phyloP scores from a whole-genome alignment of 2,113 vertebrate species.

The Ancistrus triradiatus region DNA sequence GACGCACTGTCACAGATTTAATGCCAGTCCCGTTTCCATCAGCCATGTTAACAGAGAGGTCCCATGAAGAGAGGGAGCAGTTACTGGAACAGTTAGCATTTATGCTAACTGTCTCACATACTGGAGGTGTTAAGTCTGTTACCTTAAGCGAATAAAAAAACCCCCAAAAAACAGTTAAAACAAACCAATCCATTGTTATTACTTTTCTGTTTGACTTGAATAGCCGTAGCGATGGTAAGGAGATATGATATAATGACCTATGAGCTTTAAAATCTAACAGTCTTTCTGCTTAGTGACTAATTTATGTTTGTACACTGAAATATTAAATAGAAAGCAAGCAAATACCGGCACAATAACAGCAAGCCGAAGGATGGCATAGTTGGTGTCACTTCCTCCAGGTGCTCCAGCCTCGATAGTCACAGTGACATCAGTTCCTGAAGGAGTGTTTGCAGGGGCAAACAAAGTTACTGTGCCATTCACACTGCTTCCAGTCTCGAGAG shows the following conservation, averaged over 20 bases:
- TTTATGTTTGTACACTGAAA: too few relatives aligned
- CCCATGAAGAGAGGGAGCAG: constrained; percentile 55
- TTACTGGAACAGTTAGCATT: constrained; percentile 26
- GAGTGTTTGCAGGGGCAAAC: constrained; percentile 35
- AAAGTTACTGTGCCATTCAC: constrained; percentile 49
- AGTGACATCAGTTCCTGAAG: constrained; percentile 60
- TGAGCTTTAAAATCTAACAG: too few relatives aligned
- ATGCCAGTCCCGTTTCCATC: constrained; percentile 63
- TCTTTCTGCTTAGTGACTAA: too few relatives aligned
- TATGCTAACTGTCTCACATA: constrained; percentile 45
- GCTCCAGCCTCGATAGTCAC: constrained; percentile 58
- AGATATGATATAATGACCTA: too few relatives aligned
- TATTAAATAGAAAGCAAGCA: background rate
- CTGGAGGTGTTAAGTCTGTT: constrained; percentile 52
- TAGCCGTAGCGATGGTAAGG: too few relatives aligned
- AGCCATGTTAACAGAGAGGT: constrained; percentile 51
- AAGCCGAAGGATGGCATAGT: constrained; percentile 60
- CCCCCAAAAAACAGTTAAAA: too few relatives aligned
- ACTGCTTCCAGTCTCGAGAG: constrained; percentile 22
- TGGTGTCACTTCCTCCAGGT: constrained; percentile 45
- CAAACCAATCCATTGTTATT: too few relatives aligned
- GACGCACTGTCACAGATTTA: constrained; percentile 35
- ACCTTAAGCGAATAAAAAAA: constrained; percentile 44
- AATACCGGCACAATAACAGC: constrained; percentile 56
- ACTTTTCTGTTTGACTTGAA: too few relatives aligned